Evolutionary conservation across 2,113 vertebrate species (phyloP).

Genomic region (Felis chaus): DNA sequence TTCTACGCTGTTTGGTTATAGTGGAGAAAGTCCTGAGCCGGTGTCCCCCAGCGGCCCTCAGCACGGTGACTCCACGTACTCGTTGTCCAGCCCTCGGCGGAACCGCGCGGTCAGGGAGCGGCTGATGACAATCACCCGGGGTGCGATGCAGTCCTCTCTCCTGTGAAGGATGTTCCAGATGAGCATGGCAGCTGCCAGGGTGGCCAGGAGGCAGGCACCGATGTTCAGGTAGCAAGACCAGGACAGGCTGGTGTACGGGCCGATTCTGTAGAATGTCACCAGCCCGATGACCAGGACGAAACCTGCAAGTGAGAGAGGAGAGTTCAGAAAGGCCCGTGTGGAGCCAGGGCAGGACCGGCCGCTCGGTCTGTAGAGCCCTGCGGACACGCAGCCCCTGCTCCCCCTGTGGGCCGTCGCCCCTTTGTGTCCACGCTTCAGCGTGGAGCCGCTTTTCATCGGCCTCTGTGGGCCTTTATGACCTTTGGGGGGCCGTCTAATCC

Average conservation of each 20-base stretch:
- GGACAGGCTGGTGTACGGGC: slow-evolving; percentile 94
- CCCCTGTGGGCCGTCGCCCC: background rate
- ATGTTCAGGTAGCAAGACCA: slow-evolving; percentile 99
- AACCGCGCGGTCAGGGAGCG: slow-evolving; percentile 91
- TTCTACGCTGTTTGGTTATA: slow-evolving; percentile 71
- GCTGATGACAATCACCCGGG: slow-evolving; percentile 95
- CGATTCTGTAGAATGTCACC: slow-evolving; percentile 97
- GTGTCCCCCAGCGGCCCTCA: slow-evolving; percentile 78
- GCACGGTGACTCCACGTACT: slow-evolving; percentile 98
- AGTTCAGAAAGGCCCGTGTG: background rate
- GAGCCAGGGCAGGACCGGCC: background rate
- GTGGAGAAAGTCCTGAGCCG: background rate
- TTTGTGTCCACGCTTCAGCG: rapidly evolving
- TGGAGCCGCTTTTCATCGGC: background rate
- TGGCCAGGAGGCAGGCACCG: slow-evolving; percentile 94
- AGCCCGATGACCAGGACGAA: slow-evolving; percentile 97
- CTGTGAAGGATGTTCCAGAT: slow-evolving; percentile 99
- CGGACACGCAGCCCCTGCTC: background rate
- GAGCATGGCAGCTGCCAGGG: slow-evolving; percentile 94
- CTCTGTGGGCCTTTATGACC: background rate
- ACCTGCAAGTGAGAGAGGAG: slow-evolving; percentile 83
- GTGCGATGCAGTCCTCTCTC: slow-evolving; percentile 94
- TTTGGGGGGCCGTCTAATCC: background rate
- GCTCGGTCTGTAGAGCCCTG: background rate
- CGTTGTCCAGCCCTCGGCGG: slow-evolving; percentile 93